Base-by-base conservation (phyloP, 2,888 invertebrate species). In the Pyralis farinalis region DNA sequence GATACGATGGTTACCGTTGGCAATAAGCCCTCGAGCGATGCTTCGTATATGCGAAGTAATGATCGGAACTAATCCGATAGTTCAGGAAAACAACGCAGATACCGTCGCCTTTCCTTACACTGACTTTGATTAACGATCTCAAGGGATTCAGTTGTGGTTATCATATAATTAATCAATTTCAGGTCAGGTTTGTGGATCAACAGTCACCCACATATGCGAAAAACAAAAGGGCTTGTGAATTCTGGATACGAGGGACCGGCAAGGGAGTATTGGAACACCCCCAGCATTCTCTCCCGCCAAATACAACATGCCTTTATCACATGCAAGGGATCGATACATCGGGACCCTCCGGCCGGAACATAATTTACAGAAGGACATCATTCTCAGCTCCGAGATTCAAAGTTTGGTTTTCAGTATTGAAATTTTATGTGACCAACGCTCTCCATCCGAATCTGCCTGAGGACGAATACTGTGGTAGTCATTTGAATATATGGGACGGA, bases 281-380 rank as follows among this genome's bases (percentile, higher is more conserved):
- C 0, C 91, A 93, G 54, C 97, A 97, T 81, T 95, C 96, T 2
- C 79, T 97, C 49, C 94, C 97, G 0, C 94, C 96, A 0, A 97
- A 97, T 71, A 96, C 95, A 12, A 97, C 96, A 6, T 97, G 97
- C 69, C 91, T 96, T 12, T 97, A 97, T 72, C 96, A 96, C 71
- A 92, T 97, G 67, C 90, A 90, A 64, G 92, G 92, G 27, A 91
- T 92, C 59, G 92, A 92, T 71, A 90, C 91, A 11, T 87, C 91
- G 0, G 90, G 91, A 8, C 91, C 92, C 0, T 90, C 91, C 36
- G 85, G 91, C 11, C 86, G 91, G 34, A 82, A 83, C 59, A 84
- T 89, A 50, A 80, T 87, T 57, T 88, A 90, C 91, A 78, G 78
- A 79, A 83, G 82, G 79, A 84, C 78, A 55, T 90, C 67, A 85